Evolutionary conservation across 2,888 invertebrate genomes (phyloP), one percentile per base, ranked within the genome.

Genomic region (Caenorhabditis zanzibari): DNA sequence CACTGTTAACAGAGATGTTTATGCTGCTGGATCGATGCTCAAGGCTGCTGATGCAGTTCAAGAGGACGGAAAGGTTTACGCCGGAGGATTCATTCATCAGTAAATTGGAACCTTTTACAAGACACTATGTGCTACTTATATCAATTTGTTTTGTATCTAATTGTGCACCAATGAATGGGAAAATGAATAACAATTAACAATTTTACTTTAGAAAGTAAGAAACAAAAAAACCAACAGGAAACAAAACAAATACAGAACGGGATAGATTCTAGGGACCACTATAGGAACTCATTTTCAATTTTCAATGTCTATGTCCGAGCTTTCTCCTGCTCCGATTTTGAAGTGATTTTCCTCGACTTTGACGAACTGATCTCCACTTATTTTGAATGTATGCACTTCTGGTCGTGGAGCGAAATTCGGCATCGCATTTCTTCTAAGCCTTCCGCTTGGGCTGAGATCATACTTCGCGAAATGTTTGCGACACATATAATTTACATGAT

Each of bases 1-100:
- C 26, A 82, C 85, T 32, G 81, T 87, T 54, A 87, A 87, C 68
- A 68, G 81, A 52, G 82, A 82, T 71, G 82, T 82, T 14, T 82
- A 82, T 49, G 76, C 82, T 47, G 71, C 75, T 19, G 71, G 76
- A 26, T 47, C 82, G 7, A 71, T 77, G 68, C 64, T 66, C 32
- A 58, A 76, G 73, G 72, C 61, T 26, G 38, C 64, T 12, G 63
- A 72, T 22, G 72, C 54, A n/a, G 76, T 66, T 22, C 49, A 54
- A 52, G 73, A 71, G 22, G 64, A 80, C 16, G 71, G 66, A 28
- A 72, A 72, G 32, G 38, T 80, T 9, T 61, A 63, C 19, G 71
- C 47, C 19, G 71, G 72, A 52, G 80, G 80, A 41, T 72, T 59
- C 41, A 66, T 81, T 22, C 24, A 52, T 6, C 66, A 56, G 32